Base-by-base conservation (phyloP, 1,140 invertebrate species). In the Orussus abietinus region DNA sequence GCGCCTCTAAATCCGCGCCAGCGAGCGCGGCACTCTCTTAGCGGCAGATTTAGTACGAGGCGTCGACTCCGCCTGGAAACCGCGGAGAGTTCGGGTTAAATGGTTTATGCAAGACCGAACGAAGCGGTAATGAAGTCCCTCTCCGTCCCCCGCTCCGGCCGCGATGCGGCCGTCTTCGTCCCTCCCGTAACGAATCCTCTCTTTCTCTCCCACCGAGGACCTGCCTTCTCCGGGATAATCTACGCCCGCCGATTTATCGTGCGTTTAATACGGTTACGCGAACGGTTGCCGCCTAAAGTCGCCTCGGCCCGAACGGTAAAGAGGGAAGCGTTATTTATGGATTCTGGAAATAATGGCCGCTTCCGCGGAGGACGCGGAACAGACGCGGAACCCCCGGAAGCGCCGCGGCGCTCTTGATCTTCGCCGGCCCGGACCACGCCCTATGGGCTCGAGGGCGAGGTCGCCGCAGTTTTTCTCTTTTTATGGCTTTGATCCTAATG, bases 61-160 rank as follows among this genome's bases (percentile, higher is more conserved):
- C 63, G 61, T 59, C 52, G 59, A 57, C 62, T 64, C 63, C 63
- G 62, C 62, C 64, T 64, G 57, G 62, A 68, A 69, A 67, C 66
- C 66, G 62, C 62, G 59, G 52, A n/a, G n/a, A 65, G 63, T 69
- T 68, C 57, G 62, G 69, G 67, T 68, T 70, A 69, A 70, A 70
- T 70, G 67, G 67, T 68, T 70, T 70, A 70, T 66, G 67, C 67
- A 70, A 70, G 66, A 69, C 60, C 64, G 66, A 68, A 62, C 66
- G 59, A 66, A 67, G 66, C 62, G 66, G 64, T 69, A 70, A 70
- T 70, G 67, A 70, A 70, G 64, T 70, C 12, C 21, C 11, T 12
- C 34, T 19, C 13, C 34, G 17, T 36, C 5, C 22, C 6, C 22
- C n/a, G n/a, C 6, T 25, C 22, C 22, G 22, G 22, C 22, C n/a